Evolutionary conservation across 2,888 invertebrate genomes (phyloP).

Genomic region (Xestia rhomboidea): DNA sequence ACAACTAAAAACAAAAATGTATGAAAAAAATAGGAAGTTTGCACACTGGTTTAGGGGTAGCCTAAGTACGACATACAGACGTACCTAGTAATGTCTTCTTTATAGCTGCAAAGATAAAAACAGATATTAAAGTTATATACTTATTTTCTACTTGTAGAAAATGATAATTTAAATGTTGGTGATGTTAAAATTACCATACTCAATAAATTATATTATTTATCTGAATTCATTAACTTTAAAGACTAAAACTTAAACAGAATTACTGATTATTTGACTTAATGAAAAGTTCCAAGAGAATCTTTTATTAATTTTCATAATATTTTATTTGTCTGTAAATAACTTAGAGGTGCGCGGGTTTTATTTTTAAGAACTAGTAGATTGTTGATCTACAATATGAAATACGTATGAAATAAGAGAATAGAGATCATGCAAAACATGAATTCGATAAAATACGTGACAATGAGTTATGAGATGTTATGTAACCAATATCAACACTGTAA

Average conservation of each 20-base stretch:
- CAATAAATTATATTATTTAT: background rate
- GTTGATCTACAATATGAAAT: background rate
- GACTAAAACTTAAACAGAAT: background rate
- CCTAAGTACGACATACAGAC: constrained; percentile 69
- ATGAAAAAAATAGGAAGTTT: background rate
- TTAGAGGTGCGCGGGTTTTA: background rate
- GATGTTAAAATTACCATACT: constrained; percentile 22
- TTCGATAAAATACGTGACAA: background rate
- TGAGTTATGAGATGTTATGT: constrained; percentile 1
- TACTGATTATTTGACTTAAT: background rate
- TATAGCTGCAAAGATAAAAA: constrained; percentile 84
- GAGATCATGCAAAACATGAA: constrained; percentile 27
- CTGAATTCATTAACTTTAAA: background rate
- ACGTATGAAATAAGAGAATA: background rate
- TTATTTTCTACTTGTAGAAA: constrained; percentile 49
- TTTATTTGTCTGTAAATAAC: background rate
- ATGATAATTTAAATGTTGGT: constrained; percentile 13
- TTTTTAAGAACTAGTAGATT: background rate
- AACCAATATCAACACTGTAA: background rate
- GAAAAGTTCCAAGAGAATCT: background rate
- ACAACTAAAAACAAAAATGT: background rate
- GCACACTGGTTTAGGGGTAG: constrained; percentile 19
- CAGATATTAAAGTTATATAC: constrained; percentile 63
- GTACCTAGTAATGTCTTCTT: constrained; percentile 87
- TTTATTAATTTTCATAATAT: background rate